phyloP scores from a whole-genome alignment of 2,113 vertebrate species.

The Leptocoma aspasia region DNA sequence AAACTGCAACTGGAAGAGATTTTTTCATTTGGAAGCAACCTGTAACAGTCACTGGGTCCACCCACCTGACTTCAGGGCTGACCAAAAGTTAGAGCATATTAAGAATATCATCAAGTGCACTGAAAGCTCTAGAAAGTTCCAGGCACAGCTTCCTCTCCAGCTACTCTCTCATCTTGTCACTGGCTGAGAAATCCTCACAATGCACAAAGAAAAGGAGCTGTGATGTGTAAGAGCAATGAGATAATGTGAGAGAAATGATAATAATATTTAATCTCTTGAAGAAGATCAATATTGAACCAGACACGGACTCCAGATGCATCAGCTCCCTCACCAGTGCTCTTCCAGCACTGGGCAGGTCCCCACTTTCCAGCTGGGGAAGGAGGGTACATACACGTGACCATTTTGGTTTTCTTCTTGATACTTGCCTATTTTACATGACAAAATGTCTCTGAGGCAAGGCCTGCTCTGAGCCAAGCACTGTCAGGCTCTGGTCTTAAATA shows the following conservation, averaged over 20 bases:
- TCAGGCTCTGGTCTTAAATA: not conserved
- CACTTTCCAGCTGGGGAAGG: not conserved
- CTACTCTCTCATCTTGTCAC: not conserved
- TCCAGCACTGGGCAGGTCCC: not conserved
- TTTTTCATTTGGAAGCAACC: not conserved
- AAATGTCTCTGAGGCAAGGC: not conserved
- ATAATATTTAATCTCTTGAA: not conserved
- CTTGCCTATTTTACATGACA: not conserved
- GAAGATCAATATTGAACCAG: not conserved
- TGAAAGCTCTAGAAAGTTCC: not conserved
- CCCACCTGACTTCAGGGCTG: not conserved
- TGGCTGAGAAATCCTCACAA: not conserved
- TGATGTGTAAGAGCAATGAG: not conserved
- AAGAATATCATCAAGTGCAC: not conserved
- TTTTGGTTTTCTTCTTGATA: not conserved
- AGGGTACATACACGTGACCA: rapidly evolving
- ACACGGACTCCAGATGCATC: not conserved
- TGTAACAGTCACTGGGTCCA: not conserved
- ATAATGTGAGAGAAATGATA: not conserved
- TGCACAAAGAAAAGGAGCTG: not conserved
- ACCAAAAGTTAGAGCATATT: not conserved
- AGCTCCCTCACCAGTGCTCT: not conserved
- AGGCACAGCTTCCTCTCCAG: not conserved
- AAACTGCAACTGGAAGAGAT: not conserved
- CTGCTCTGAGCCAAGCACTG: not conserved